Evolutionary conservation across 2,797 vertebrate genomes (phyloP).

Genomic region (Lagodon rhomboides): DNA sequence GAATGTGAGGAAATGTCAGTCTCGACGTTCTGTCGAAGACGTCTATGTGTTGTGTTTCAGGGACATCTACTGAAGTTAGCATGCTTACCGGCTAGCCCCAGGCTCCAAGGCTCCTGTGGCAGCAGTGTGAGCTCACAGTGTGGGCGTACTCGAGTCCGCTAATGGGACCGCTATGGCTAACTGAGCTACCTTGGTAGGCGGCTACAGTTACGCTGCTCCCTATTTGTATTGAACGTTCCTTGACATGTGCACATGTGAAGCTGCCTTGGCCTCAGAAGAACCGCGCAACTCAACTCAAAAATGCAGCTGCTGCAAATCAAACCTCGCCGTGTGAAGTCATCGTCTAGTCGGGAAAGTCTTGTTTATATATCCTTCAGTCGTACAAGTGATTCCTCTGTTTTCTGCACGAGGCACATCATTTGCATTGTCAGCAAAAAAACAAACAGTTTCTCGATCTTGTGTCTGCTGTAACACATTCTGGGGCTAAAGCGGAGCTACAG

Average conservation of each 20-base stretch:
- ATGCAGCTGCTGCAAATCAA: background rate
- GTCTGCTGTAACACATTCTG: background rate
- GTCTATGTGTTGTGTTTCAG: too few relatives aligned
- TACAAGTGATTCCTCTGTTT: background rate
- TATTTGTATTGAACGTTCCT: background rate
- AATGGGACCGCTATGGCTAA: too few relatives aligned
- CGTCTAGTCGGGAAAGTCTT: background rate
- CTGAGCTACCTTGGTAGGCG: too few relatives aligned
- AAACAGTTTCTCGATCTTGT: background rate
- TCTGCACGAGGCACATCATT: background rate
- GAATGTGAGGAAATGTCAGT: too few relatives aligned
- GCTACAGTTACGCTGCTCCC: too few relatives aligned
- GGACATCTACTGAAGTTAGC: too few relatives aligned
- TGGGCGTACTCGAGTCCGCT: too few relatives aligned
- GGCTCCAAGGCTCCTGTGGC: too few relatives aligned
- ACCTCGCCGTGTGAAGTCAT: background rate
- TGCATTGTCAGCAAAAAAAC: background rate
- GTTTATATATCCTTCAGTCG: too few relatives aligned
- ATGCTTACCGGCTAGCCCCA: too few relatives aligned
- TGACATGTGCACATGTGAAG: background rate
- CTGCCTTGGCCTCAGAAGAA: background rate
- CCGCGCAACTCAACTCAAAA: background rate
- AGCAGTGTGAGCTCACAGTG: too few relatives aligned
- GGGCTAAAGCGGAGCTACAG: background rate
- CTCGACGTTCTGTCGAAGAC: too few relatives aligned